A percentile compares a stretch with the other conserved stretches of the same genome.
Conservation (phyloP, 1,140 invertebrate genomes). For the Eueides isabella region DNA sequence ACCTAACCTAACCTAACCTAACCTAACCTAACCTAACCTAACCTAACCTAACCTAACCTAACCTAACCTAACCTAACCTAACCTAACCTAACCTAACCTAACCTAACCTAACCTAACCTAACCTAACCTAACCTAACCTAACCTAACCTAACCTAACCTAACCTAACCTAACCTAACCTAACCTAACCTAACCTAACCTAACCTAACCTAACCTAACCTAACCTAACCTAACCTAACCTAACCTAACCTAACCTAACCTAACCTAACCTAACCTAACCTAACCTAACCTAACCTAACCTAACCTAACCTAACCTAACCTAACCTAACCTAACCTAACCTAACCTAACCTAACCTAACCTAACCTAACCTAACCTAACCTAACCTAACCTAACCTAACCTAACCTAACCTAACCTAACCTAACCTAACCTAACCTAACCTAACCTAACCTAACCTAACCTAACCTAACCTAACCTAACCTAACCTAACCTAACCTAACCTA, state of each 20-base stretch:
- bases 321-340: constrained; percentile 2
- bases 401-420: background rate
- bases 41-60: constrained; percentile 2
- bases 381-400: constrained; percentile 2
- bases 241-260: background rate
- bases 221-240: background rate
- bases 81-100: background rate
- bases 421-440: constrained; percentile 2
- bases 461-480: constrained; percentile 2
- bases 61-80: constrained; percentile 2
- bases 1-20: background rate
- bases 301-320: constrained; percentile 2
- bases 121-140: constrained; percentile 2
- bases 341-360: background rate
- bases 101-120: constrained; percentile 2
- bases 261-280: constrained; percentile 2
- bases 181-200: background rate
- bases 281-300: constrained; percentile 2
- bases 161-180: constrained; percentile 2
- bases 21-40: constrained; percentile 2
- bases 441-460: background rate
- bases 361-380: constrained; percentile 2
- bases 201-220: background rate
- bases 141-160: constrained; percentile 2
- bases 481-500: constrained; percentile 2